Base-by-base conservation (phyloP, 2,113 vertebrate species). In the Tachysurus vachellii region DNA sequence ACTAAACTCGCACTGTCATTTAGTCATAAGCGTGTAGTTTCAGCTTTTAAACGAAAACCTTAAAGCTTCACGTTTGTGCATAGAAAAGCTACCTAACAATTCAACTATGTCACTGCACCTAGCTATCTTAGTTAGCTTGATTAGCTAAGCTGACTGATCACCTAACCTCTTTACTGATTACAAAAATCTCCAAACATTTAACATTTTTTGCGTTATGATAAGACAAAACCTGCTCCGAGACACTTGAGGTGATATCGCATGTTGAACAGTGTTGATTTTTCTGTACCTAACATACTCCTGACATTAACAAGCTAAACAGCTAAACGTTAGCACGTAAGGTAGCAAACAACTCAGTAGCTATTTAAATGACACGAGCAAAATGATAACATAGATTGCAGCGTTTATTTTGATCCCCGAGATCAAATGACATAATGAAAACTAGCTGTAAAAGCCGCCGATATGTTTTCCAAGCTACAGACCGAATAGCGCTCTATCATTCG, bases 401-500 rank as follows among this genome's bases (percentile, higher is more conserved):
- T 14, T 61, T 2, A 14, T 42, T 7, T 3, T 13, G 2, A 44
- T 42, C 21, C 13, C 19, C 31, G 3, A 61, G 16, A 54, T 21
- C 11, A 8, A 23, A 26, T 8, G 13, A 3, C 56, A 26, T 0
- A 2, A 1, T 81, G 16, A 42, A 42, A 14, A 1, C 1, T 3
- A 8, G 36, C 9, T 1, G 54, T 14, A 57, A 79, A 4, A 31
- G 19, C 10, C 56, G 5, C 19, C 8, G 23, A 6, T 0, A 12
- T 61, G 70, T 57, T 57, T 68, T 44, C 12, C 0, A 9, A 0
- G 0, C 57, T 42, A 0, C 19, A 83, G 62, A 19, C 57, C 11
- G 9, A 53, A 1, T 47, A 57, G 61, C 44, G 4, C 8, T 4
- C 70, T 64, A 4, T 26, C 61, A 54, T 28, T 92, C 93, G 93